Base-by-base conservation (phyloP, 2,888 invertebrate genomes). In the Eurois occulta region DNA sequence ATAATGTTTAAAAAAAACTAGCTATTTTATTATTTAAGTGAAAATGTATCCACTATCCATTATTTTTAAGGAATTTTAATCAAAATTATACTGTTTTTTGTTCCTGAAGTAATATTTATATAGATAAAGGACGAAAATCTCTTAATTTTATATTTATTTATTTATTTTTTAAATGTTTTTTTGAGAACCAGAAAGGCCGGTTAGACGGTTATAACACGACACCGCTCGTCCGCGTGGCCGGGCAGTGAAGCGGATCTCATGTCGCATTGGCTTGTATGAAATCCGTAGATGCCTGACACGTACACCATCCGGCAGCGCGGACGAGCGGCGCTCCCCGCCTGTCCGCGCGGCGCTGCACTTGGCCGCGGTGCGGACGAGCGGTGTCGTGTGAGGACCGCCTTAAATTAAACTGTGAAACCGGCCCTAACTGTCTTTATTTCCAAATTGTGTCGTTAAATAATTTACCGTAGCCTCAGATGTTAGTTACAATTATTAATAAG, bases 1-100 rank as follows among this genome's bases (percentile, higher is more conserved):
- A 38, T 46, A 68, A 52, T 52, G 41, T 75, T 75, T 72, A 58
- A n/a, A 62, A n/a, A 62, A n/a, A 75, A 52, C 1, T 35, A 28
- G 3, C 21, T 65, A 43, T 43, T 52, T 52, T 35, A n/a, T 35
- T 35, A 46, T 74, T 72, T 64, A 32, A 75, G 18, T 52, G 32
- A 64, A n/a, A 32, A n/a, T 62, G 72, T 60, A 32, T 62, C 21
- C 11, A 58, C 13, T 75, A 48, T 73, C 6, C 32, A 32, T 18
- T 52, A 52, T 32, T 1, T 38, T 58, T 48, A 46, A 38, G n/a
- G 28, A 62, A 1, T 75, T 62, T 21, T 48, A 32, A 10, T 75
- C 1, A 32, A 62, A n/a, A 62, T 62, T 41, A n/a, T 16, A 62
- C 32, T 16, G 16, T 6, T 62, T 62, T 38, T 62, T n/a, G 35